These are phyloP conservation scores for Hippocampus barbouri DNA, from an alignment of 2,113 vertebrate species.

Conservation along the genomic window DNA sequence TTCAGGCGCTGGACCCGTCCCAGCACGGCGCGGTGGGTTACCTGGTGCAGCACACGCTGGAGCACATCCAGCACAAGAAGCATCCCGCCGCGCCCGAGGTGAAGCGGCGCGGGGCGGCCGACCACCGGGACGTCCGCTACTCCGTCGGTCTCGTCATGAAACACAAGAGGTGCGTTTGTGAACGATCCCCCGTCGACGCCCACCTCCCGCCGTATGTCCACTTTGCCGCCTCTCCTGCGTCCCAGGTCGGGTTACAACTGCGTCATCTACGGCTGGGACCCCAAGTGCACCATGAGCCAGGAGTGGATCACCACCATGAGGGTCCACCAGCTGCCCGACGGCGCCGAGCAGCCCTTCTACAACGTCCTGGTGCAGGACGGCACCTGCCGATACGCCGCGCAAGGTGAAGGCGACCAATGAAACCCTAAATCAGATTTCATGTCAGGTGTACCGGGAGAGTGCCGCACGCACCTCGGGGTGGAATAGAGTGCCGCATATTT, in stretches of 20 bases:
- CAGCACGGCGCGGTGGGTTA: constrained; percentile 94
- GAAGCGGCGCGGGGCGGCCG: constrained; percentile 81
- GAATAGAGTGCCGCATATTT: too few species aligned
- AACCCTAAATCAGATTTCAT: background rate
- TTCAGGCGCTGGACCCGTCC: constrained; percentile 90
- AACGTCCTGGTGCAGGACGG: constrained; percentile 94
- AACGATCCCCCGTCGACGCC: background rate
- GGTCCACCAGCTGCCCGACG: constrained; percentile 86
- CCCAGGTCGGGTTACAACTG: constrained; percentile 89
- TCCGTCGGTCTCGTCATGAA: constrained; percentile 93
- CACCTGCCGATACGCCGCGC: constrained; percentile 90
- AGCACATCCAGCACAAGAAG: constrained; percentile 93
- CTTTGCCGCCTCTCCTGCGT: background rate
- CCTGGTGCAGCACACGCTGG: constrained; percentile 91
- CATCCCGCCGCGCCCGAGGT: constrained; percentile 83
- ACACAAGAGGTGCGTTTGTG: constrained; percentile 83
- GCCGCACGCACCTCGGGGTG: background rate
- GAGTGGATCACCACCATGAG: constrained; percentile 98
- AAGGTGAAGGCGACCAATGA: constrained; percentile 69
- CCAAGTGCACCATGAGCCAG: constrained; percentile 94
- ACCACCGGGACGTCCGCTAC: constrained; percentile 87
- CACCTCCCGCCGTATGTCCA: background rate
- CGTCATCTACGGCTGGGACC: constrained; percentile 96
- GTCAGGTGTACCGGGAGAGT: background rate
- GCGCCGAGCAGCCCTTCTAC: constrained; percentile 93